These are phyloP conservation scores for Pseudorectes ferrugineus DNA, from an alignment of 2,113 vertebrate species.

Conservation along the genomic window DNA sequence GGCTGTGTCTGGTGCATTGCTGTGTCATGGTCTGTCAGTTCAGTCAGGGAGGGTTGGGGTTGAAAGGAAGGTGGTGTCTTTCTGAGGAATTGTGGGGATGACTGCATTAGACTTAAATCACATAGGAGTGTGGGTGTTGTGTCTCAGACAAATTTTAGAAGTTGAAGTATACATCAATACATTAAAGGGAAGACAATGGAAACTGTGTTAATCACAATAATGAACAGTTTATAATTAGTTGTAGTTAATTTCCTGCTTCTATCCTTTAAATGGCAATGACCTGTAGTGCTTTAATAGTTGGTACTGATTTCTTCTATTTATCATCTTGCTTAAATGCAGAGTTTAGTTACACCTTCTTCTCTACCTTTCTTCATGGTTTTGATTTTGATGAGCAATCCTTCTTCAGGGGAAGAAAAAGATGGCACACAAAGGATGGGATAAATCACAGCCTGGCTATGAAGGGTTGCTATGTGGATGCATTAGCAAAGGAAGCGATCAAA, in stretches of 20 bases:
- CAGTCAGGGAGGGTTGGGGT: neutral
- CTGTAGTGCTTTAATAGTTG: neutral
- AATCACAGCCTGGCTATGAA: neutral
- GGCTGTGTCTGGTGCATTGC: neutral
- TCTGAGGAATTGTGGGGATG: neutral
- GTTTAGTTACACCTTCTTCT: neutral
- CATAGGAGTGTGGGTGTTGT: neutral
- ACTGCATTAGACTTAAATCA: rapidly evolving
- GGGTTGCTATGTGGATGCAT: neutral
- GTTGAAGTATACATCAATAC: neutral
- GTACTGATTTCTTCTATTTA: neutral
- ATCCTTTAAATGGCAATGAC: neutral
- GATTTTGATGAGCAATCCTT: neutral
- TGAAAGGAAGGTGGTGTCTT: neutral
- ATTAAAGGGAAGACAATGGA: neutral
- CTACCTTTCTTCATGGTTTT: neutral
- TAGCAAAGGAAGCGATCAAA: neutral
- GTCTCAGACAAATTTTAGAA: neutral
- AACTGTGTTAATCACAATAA: neutral
- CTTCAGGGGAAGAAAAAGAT: neutral
- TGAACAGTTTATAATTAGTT: neutral
- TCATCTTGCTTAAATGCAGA: neutral
- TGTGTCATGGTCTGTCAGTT: neutral
- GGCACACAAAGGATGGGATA: neutral
- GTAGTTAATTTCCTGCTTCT: neutral